Evolutionary conservation across 2,888 invertebrate species (phyloP).

Genomic region (Melanotus villosus): DNA sequence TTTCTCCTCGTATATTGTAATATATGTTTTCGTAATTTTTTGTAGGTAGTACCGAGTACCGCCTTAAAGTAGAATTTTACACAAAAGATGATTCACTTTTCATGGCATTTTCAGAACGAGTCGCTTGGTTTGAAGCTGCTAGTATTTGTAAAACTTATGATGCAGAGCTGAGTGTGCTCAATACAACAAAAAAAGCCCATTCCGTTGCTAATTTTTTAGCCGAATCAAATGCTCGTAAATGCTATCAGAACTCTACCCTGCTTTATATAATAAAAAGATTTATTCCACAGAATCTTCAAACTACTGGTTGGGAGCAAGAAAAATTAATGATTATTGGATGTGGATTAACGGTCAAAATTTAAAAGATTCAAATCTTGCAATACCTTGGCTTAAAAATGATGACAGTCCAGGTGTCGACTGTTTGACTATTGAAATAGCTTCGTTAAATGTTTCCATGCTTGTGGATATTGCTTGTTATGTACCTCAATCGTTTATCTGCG

Average conservation of each 20-base stretch:
- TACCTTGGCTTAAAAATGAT: neutral
- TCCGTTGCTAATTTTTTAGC: neutral
- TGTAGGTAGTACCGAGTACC: neutral
- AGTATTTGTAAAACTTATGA: conserved; percentile 18
- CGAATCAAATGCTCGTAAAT: conserved; percentile 8
- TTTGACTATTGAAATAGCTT: neutral
- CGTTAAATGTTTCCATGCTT: neutral
- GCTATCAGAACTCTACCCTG: neutral
- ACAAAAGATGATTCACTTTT: neutral
- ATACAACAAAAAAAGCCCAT: neutral
- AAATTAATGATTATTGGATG: neutral
- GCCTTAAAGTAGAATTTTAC: conserved; percentile 16
- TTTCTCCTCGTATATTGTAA: too few species aligned
- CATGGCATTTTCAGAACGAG: conserved; percentile 4
- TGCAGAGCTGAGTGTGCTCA: neutral
- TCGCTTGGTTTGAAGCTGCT: conserved; percentile 20
- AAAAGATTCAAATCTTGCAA: conserved; percentile 1
- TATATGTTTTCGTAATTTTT: neutral
- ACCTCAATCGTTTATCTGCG: conserved; percentile 23
- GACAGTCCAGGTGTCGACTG: neutral
- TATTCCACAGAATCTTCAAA: neutral
- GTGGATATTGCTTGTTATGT: neutral
- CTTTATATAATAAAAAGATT: neutral
- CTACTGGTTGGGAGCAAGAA: conserved; percentile 19
- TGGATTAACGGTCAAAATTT: neutral